Evolutionary conservation across 2,797 vertebrate species (phyloP).

Genomic region (Hyperoplus immaculatus): DNA sequence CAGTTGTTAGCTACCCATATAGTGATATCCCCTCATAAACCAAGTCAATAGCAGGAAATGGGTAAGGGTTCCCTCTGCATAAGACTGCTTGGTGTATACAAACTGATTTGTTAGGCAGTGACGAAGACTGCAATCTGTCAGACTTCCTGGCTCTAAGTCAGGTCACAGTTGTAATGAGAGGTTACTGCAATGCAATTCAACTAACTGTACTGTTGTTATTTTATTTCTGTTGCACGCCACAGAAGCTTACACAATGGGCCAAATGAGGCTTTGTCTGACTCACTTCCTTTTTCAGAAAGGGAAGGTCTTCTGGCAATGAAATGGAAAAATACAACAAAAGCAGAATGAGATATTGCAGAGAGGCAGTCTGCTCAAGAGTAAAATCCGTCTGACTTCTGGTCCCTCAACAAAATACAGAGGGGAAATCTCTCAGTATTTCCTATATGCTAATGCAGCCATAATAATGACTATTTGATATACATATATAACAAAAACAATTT

Average conservation of each 20-base stretch:
- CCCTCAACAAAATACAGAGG: background rate
- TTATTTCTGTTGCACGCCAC: conserved; percentile 29
- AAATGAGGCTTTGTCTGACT: conserved; percentile 45
- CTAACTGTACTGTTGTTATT: conserved; percentile 31
- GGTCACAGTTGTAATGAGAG: conserved; percentile 48
- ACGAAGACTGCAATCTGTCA: conserved; percentile 47
- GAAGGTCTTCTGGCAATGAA: conserved; percentile 38
- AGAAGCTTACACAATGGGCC: conserved; percentile 27
- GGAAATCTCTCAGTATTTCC: background rate
- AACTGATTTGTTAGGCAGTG: conserved; percentile 36
- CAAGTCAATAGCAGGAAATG: conserved; percentile 35
- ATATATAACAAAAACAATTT: background rate
- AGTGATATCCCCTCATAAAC: conserved; percentile 15
- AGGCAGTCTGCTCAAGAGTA: background rate
- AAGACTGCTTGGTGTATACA: conserved; percentile 55
- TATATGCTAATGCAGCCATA: background rate
- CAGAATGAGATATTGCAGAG: background rate
- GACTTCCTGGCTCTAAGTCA: conserved; percentile 50
- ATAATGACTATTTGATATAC: background rate
- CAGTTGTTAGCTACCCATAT: conserved; percentile 44
- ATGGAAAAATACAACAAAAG: conserved; percentile 26
- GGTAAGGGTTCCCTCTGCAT: conserved; percentile 26
- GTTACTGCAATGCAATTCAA: conserved; percentile 73
- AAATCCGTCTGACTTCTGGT: conserved; percentile 5
- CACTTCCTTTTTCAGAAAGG: conserved; percentile 57